Evolutionary conservation across 2,888 invertebrate genomes (phyloP), one percentile per base, ranked within the genome.

Genomic region (Peribatodes rhomboidaria): DNA sequence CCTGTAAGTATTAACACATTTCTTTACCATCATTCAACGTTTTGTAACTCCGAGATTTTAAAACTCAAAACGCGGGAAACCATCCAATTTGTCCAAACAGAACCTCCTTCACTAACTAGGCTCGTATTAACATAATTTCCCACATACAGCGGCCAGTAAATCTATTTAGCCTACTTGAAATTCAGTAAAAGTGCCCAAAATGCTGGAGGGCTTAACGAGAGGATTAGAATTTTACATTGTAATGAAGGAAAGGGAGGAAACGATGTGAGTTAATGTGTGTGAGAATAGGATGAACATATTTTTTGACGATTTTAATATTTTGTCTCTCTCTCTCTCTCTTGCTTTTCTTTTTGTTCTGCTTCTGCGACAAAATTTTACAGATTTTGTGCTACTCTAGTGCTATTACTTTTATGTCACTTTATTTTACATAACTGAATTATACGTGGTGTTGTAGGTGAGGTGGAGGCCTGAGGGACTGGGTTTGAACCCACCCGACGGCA

Each of bases 181-280:
- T 85, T 85, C 85, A 70, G 73, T 72, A 77, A 81, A 82, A 84
- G 83, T 83, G 78, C 75, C 77, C 76, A 76, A 79, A 80, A 79
- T 77, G 80, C 76, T 73, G 73, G 75, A 75, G 77, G 78, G 76
- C 79, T 84, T 85, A 87, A 88, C 83, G 83, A 84, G 85, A 80
- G 82, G 85, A 89, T 89, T 88, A 87, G 87, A 88, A 85, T 86
- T 86, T 85, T 84, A 87, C 87, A 87, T 87, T 86, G 86, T 67
- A 58, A 71, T 61, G 35, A 70, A 69, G 69, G 70, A 68, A 70
- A 76, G 74, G 73, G 56, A 60, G 53, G 20, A 11, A 20, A 13
- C 16, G 11, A 58, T 58, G 59, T 58, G 57, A 9, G n/a, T 41
- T 6, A 55, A 13, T 7, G 7, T 41, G 11, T 9, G 52, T 35